Conservation (phyloP, 2,113 vertebrate species). For the Boleophthalmus pectinirostris region DNA sequence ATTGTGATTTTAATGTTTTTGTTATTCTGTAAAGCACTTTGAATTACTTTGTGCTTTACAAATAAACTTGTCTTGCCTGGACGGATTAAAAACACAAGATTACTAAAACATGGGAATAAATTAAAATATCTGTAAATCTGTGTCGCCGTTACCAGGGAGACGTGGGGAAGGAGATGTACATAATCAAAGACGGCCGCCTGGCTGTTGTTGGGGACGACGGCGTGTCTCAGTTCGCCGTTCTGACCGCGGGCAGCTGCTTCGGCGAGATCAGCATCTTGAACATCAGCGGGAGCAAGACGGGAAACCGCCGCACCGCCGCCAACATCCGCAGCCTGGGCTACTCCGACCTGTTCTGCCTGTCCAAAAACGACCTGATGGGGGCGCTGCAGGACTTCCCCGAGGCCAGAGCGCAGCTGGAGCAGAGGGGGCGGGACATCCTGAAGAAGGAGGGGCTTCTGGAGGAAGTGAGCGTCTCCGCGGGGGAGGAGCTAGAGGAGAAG, state of each 20-base stretch:
- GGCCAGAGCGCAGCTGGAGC: constrained; percentile 90
- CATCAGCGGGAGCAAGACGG: constrained; percentile 97
- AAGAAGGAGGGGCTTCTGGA: too few species aligned
- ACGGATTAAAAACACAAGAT: too few species aligned
- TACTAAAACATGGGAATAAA: too few species aligned
- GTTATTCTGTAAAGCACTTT: too few species aligned
- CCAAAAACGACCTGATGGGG: constrained; percentile 95
- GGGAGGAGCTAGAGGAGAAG: too few species aligned
- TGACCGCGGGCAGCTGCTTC: constrained; percentile 92
- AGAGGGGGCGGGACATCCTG: constrained; percentile 91
- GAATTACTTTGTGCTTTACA: too few species aligned
- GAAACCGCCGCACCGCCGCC: constrained; percentile 92
- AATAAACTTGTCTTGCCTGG: too few species aligned
- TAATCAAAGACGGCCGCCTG: constrained; percentile 94
- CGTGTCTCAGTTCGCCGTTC: constrained; percentile 84
- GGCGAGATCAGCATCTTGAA: constrained; percentile 98
- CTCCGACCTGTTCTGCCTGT: constrained; percentile 95
- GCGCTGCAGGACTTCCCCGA: constrained; percentile 93
- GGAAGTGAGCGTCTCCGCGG: too few species aligned
- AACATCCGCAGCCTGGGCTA: constrained; percentile 94
- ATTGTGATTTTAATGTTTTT: too few species aligned
- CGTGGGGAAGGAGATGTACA: constrained; percentile 98
- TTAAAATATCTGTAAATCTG: too few species aligned
- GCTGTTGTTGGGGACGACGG: constrained; percentile 94
- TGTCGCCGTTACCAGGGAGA: constrained; percentile 74